phyloP scores from a whole-genome alignment of 2,113 vertebrate genomes.

The Carassius carassius region DNA sequence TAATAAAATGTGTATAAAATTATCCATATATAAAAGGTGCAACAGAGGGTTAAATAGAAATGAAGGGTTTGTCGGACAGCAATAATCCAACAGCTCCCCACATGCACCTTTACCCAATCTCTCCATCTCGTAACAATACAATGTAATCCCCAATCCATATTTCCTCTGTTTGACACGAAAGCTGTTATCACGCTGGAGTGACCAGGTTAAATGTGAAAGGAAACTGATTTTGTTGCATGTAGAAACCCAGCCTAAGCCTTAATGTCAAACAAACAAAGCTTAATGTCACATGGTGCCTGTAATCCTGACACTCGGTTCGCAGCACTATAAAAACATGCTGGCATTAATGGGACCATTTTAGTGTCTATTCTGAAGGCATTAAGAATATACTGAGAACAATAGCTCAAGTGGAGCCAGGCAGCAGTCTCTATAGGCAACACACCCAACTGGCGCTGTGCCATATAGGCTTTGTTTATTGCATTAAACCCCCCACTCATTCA shows the following conservation, averaged over 20 bases:
- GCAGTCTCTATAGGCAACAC: slow-evolving; percentile 37
- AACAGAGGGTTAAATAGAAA: not conserved
- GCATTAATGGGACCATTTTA: slow-evolving; percentile 30
- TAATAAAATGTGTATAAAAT: not conserved
- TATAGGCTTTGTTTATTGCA: slow-evolving; percentile 44
- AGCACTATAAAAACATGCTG: slow-evolving; percentile 10
- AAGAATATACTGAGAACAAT: slow-evolving; percentile 53
- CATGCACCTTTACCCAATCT: slow-evolving; percentile 15
- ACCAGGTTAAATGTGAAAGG: slow-evolving; percentile 11
- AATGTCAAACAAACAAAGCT: slow-evolving; percentile 36
- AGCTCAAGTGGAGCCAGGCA: slow-evolving; percentile 41
- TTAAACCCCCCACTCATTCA: slow-evolving; percentile 13
- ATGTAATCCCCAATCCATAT: slow-evolving; percentile 25
- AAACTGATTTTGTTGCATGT: slow-evolving; percentile 3
- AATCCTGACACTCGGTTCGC: not conserved
- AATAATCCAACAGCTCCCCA: slow-evolving; percentile 32
- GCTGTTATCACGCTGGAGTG: not conserved
- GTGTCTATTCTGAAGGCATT: slow-evolving; percentile 50
- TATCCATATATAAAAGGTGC: not conserved
- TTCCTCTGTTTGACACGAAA: not conserved
- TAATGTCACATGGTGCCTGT: not conserved
- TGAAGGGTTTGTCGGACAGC: slow-evolving; percentile 27
- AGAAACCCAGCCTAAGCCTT: not conserved
- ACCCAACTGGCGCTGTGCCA: slow-evolving; percentile 42
- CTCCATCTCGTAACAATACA: not conserved